phyloP scores from a whole-genome alignment of 2,797 vertebrate species.

The Danionella dracula region DNA sequence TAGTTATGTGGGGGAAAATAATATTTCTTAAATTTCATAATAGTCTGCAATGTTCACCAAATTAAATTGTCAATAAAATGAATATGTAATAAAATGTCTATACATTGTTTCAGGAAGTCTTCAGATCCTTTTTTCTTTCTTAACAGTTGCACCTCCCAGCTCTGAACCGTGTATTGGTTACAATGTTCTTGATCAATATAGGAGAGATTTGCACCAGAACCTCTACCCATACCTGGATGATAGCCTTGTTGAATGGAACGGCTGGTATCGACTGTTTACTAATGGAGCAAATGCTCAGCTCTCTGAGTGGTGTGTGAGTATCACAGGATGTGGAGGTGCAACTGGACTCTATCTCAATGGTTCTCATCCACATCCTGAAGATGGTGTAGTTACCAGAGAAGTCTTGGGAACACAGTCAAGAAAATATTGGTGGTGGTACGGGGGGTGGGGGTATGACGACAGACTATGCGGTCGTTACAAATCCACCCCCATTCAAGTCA shows the following conservation, averaged over 20 bases:
- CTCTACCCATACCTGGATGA: not conserved
- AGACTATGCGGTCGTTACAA: not conserved
- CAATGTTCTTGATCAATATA: not conserved
- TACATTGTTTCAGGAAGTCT: too few species aligned
- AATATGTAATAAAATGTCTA: too few species aligned
- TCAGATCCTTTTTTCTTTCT: not conserved
- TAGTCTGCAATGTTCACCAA: too few species aligned
- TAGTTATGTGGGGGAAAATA: too few species aligned
- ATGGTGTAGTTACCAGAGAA: conserved; percentile 6
- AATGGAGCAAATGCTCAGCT: conserved; percentile 17
- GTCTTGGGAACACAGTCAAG: not conserved
- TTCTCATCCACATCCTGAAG: conserved; percentile 9
- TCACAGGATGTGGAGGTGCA: conserved; percentile 2
- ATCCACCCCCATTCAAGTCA: not conserved
- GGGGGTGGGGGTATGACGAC: not conserved
- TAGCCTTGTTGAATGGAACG: conserved; percentile 3
- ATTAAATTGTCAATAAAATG: too few species aligned
- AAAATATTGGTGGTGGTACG: not conserved
- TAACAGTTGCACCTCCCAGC: not conserved
- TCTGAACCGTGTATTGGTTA: conserved; percentile 18
- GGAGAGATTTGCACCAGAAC: not conserved
- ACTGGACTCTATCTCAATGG: conserved; percentile 9
- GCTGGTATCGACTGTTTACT: conserved; percentile 15
- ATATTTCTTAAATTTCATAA: too few species aligned
- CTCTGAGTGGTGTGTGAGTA: conserved; percentile 20